These are phyloP conservation scores for Cettia cetti DNA, from an alignment of 2,113 vertebrate species.

Conservation along the genomic window DNA sequence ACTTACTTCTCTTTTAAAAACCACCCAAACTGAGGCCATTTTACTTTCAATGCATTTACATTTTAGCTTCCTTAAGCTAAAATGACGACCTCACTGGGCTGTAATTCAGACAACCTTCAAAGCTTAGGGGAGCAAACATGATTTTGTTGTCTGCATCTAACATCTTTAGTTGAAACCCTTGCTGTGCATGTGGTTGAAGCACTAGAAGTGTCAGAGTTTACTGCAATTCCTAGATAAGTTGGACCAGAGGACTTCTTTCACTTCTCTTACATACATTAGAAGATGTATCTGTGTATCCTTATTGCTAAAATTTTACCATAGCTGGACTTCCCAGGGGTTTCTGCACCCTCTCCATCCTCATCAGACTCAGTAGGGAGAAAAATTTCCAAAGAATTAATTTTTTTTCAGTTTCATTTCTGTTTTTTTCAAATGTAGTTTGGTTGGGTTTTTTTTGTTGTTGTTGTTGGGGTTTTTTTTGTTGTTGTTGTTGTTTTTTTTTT, in stretches of 20 bases:
- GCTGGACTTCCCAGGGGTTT: background rate
- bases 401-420: background rate
- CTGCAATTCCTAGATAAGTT: background rate
- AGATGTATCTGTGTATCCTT: background rate
- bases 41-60: background rate
- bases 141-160: accelerated
- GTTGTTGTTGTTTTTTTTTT: background rate
- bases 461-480: background rate
- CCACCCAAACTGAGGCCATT: background rate
- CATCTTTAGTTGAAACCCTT: background rate
- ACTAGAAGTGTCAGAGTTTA: background rate
- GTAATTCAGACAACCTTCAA: accelerated
- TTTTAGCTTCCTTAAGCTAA: background rate
- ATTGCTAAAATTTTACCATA: background rate
- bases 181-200: background rate
- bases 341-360: background rate
- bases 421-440: background rate
- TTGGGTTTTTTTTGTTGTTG: too few species aligned
- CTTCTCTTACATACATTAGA: background rate
- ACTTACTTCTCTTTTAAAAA: background rate
- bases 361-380: background rate
- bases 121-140: background rate
- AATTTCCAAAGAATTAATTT: background rate
- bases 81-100: background rate
- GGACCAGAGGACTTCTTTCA: background rate